Conservation (phyloP, 2,888 invertebrate genomes). For the Teinopalpus imperialis region DNA sequence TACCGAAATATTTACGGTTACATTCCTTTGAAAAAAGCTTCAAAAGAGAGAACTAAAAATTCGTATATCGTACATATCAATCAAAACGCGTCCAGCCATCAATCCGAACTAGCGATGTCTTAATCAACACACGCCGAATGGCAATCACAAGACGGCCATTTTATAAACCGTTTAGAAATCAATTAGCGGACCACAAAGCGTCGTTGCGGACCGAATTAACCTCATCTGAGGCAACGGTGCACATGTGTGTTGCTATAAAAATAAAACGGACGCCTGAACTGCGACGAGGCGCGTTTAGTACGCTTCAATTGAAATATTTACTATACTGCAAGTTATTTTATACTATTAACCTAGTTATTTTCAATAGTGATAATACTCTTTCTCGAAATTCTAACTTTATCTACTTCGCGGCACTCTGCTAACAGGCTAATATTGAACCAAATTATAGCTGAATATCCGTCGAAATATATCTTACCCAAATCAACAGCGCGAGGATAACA, state of each 20-base stretch:
- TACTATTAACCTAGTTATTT: no score
- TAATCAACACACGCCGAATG: conserved; percentile 44
- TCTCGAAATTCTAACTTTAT: no score
- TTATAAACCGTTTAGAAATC: conserved; percentile 64
- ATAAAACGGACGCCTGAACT: conserved; percentile 63
- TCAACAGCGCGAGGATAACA: no score
- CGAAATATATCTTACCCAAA: no score
- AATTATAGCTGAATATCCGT: no score
- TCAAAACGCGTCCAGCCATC: conserved; percentile 1
- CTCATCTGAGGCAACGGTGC: conserved; percentile 45
- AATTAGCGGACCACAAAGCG: conserved; percentile 66
- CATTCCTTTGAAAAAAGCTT: neutral
- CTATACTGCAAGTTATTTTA: no score
- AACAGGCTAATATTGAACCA: no score
- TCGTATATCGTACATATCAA: conserved; percentile 3
- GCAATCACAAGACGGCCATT: conserved; percentile 42
- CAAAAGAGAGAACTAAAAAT: no score
- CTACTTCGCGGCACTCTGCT: no score
- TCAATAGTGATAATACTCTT: no score
- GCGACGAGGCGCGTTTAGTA: conserved; percentile 42
- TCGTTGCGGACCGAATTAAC: conserved; percentile 55
- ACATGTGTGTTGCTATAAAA: conserved; percentile 61
- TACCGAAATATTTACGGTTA: no score
- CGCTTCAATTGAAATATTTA: no score
- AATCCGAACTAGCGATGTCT: conserved; percentile 40